A percentile compares a stretch with the other conserved stretches of the same genome.
phyloP scores from a whole-genome alignment of 1,140 invertebrate species.

The Atta texana region DNA sequence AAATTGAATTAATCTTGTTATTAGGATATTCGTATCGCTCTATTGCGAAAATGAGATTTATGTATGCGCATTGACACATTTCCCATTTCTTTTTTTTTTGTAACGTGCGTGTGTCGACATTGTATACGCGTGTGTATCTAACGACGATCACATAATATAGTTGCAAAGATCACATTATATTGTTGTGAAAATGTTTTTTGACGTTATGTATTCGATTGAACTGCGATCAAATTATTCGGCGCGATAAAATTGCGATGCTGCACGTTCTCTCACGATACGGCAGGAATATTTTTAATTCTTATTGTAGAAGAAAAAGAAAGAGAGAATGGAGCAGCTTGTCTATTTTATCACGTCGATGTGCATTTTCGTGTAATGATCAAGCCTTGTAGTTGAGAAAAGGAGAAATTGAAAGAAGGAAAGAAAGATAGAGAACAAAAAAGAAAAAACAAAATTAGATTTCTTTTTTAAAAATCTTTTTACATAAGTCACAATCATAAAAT shows the following conservation, averaged over 20 bases:
- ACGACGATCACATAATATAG: slow-evolving; percentile 3
- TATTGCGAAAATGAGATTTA: background rate
- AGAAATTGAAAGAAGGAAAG: background rate
- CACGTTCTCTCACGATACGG: slow-evolving; percentile 14
- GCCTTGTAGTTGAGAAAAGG: slow-evolving; percentile 26
- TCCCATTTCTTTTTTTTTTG: slow-evolving; percentile 4
- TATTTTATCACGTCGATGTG: slow-evolving; percentile 59
- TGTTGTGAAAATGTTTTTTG: background rate
- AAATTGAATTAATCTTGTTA: background rate
- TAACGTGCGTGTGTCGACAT: background rate
- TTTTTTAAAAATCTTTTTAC: background rate
- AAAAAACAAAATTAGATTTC: background rate
- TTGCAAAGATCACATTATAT: background rate
- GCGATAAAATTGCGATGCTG: slow-evolving; percentile 56
- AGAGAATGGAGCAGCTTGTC: background rate
- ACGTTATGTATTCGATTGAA: background rate
- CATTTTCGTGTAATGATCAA: slow-evolving; percentile 15
- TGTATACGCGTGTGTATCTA: background rate
- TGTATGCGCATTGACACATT: slow-evolving; percentile 3
- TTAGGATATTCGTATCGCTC: background rate
- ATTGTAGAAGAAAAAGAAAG: slow-evolving; percentile 21
- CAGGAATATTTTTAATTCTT: slow-evolving; percentile 67
- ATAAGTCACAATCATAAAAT: too few relatives aligned
- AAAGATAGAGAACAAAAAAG: background rate
- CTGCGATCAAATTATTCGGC: background rate